These are phyloP conservation scores for Taxidea taxus DNA, from an alignment of 2,113 vertebrate species.

Conservation along the genomic window DNA sequence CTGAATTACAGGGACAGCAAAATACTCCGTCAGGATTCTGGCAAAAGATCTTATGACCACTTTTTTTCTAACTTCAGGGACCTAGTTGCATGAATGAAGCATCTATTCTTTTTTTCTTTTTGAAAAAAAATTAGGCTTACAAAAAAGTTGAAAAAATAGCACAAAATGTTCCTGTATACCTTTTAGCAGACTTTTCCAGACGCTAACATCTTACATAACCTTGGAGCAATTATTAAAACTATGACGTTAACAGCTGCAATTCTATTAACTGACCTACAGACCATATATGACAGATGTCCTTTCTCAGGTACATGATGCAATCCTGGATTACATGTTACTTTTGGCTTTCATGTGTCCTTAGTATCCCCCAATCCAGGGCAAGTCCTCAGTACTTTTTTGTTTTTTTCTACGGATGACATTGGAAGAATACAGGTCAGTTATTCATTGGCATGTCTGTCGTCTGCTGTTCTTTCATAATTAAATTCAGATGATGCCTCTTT, in stretches of 20 bases:
- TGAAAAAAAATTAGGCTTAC: not conserved
- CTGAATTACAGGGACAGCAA: not conserved
- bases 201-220: not conserved
- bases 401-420: not conserved
- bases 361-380: not conserved
- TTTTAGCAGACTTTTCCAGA: not conserved
- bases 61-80: not conserved
- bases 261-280: not conserved
- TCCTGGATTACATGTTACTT: not conserved
- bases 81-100: not conserved
- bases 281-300: not conserved
- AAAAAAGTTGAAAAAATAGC: not conserved
- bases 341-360: not conserved
- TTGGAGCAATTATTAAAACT: not conserved
- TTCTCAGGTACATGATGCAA: not conserved
- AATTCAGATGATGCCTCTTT: not conserved
- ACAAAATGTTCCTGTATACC: not conserved
- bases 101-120: not conserved
- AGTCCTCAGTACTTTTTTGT: not conserved
- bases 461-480: not conserved
- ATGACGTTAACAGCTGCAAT: not conserved
- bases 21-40: not conserved
- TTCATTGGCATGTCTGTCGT: not conserved
- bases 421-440: not conserved
- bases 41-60: not conserved